Evolutionary conservation across 2,888 invertebrate species (phyloP).

Genomic region (Melipona beecheii): DNA sequence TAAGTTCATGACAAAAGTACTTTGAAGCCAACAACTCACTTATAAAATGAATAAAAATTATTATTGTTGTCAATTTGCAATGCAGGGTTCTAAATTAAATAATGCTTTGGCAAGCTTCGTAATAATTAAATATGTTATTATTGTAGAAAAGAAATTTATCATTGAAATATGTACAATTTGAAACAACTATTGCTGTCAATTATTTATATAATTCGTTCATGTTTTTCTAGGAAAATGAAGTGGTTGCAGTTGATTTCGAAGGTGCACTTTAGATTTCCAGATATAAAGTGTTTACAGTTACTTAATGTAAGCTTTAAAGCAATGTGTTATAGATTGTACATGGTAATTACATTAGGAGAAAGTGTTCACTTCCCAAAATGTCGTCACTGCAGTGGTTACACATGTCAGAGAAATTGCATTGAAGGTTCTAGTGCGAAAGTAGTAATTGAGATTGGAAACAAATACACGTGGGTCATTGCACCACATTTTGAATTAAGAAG

Average conservation of each 20-base stretch:
- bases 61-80: background rate
- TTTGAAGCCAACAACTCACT: background rate
- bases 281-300: slow-evolving; percentile 80
- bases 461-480: slow-evolving; percentile 83
- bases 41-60: background rate
- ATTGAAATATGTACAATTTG: background rate
- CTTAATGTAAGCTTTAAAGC: slow-evolving; percentile 82
- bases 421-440: slow-evolving; percentile 82
- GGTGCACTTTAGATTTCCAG: slow-evolving; percentile 82
- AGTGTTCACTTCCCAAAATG: slow-evolving; percentile 81
- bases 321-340: slow-evolving; percentile 82
- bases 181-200: background rate
- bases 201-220: background rate
- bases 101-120: background rate
- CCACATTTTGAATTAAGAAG: slow-evolving; percentile 80
- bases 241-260: slow-evolving; percentile 82
- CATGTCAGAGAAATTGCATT: slow-evolving; percentile 82
- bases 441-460: slow-evolving; percentile 84
- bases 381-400: slow-evolving; percentile 81
- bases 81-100: background rate
- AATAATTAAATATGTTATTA: background rate
- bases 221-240: slow-evolving; percentile 81
- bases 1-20: slow-evolving; percentile 64
- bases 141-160: background rate
- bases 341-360: slow-evolving; percentile 80